Evolutionary conservation across 2,113 vertebrate genomes (phyloP).

Genomic region (Prionailurus bengalensis): DNA sequence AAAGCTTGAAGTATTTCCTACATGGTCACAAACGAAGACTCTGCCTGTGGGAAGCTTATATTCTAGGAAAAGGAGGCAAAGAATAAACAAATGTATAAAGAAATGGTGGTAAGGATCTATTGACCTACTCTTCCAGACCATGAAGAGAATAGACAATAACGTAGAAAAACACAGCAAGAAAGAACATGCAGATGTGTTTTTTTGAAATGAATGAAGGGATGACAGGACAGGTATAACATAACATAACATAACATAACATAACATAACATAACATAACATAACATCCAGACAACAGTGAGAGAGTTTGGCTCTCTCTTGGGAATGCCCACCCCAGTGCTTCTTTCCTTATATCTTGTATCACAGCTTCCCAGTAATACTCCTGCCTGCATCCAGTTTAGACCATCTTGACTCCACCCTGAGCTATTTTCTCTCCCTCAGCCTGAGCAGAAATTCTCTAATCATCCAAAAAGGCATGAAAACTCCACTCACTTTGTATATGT

Average conservation of each 20-base stretch:
- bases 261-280: not conserved
- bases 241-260: not conserved
- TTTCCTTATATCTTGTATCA: not conserved
- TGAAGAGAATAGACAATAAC: not conserved
- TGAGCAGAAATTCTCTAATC: not conserved
- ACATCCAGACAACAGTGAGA: not conserved
- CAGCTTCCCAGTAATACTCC: not conserved
- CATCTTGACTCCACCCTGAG: not conserved
- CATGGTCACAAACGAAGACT: not conserved
- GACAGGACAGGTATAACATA: not conserved
- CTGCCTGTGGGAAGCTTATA: not conserved
- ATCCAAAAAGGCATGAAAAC: not conserved
- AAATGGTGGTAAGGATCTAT: not conserved
- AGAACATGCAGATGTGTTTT: not conserved
- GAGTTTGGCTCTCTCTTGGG: not conserved
- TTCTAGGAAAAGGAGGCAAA: not conserved
- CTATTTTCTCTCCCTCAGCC: not conserved
- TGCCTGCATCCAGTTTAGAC: not conserved
- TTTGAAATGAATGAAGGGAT: not conserved
- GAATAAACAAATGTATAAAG: conserved; percentile 56
- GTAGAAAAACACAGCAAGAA: not conserved
- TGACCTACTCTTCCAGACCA: not conserved
- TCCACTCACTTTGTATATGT: not conserved
- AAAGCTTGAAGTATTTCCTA: not conserved
- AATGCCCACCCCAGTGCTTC: not conserved